Evolutionary conservation across 2,113 vertebrate genomes (phyloP).

Genomic region (Hypomesus transpacificus): DNA sequence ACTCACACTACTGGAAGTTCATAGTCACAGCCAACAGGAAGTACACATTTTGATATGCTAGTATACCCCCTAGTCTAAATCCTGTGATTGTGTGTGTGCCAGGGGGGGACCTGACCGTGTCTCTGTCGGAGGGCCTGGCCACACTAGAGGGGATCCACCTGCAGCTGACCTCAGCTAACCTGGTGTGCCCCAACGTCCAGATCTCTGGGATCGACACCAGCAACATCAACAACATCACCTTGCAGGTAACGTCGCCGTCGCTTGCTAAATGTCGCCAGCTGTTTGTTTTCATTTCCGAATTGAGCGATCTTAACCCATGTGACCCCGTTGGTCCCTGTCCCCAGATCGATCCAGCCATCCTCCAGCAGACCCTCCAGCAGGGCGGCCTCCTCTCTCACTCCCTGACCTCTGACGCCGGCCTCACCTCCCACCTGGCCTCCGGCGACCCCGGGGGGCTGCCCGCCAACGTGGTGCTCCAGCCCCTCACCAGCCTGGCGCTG

Average conservation of each 20-base stretch:
- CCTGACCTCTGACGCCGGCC: constrained; percentile 75
- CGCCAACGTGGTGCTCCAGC: constrained; percentile 89
- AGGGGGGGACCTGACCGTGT: constrained; percentile 93
- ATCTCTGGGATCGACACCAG: constrained; percentile 92
- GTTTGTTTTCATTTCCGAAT: constrained; percentile 4
- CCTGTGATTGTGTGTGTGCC: constrained; percentile 55
- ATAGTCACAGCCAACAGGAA: too few relatives aligned
- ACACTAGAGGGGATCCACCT: constrained; percentile 95
- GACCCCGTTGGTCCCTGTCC: constrained; percentile 7
- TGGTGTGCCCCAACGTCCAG: constrained; percentile 94
- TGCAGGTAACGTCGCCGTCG: constrained; percentile 90
- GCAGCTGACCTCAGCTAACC: constrained; percentile 84
- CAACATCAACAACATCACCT: constrained; percentile 95
- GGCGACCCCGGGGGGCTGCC: constrained; percentile 73
- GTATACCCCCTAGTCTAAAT: too few relatives aligned
- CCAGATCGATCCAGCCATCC: constrained; percentile 88
- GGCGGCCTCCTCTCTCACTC: constrained; percentile 82
- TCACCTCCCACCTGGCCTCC: constrained; percentile 74
- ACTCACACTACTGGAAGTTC: too few relatives aligned
- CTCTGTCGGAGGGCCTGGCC: constrained; percentile 89
- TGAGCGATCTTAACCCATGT: not conserved
- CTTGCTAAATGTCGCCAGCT: not conserved
- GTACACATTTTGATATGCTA: too few relatives aligned
- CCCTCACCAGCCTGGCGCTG: constrained; percentile 84
- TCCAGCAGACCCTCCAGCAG: constrained; percentile 93